A percentile compares a stretch with the other conserved stretches of the same genome.
Conservation (phyloP, 2,888 invertebrate species). For the Eupsilia transversa region DNA sequence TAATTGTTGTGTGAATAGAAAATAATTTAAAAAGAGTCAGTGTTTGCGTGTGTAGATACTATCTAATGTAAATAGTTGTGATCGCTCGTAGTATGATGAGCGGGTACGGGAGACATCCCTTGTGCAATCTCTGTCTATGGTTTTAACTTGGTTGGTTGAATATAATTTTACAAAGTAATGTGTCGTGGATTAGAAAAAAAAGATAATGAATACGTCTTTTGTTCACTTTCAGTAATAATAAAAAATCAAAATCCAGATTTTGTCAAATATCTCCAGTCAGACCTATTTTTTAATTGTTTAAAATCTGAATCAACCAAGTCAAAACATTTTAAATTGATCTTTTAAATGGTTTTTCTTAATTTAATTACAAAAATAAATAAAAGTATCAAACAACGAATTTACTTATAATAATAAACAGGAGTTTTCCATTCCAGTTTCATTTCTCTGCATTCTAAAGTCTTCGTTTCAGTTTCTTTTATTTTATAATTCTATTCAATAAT, state of each 20-base stretch:
- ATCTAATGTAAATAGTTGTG: slow-evolving; percentile 72
- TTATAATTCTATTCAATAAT: background rate
- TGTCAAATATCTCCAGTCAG: background rate
- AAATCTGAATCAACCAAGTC: slow-evolving; percentile 30
- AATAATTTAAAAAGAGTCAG: slow-evolving; percentile 83
- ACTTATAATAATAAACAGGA: slow-evolving; percentile 49
- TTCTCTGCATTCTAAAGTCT: background rate
- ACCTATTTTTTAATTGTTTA: background rate
- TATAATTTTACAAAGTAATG: background rate
- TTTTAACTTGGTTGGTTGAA: slow-evolving; percentile 44
- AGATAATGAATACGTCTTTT: background rate
- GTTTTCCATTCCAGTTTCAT: background rate
- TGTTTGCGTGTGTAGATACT: slow-evolving; percentile 89
- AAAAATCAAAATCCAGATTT: background rate
- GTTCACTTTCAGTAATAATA: background rate
- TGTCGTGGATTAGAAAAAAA: background rate
- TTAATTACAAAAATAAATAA: slow-evolving; percentile 40
- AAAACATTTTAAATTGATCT: slow-evolving; percentile 23
- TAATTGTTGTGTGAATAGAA: slow-evolving; percentile 89
- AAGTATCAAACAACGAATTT: slow-evolving; percentile 65
- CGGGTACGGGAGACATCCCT: slow-evolving; percentile 43
- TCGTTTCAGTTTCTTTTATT: background rate
- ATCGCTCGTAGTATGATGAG: slow-evolving; percentile 40
- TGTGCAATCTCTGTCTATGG: slow-evolving; percentile 61
- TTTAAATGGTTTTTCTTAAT: slow-evolving; percentile 20